Evolutionary conservation across 2,888 invertebrate species (phyloP).

Genomic region (Dysmachus trigonus): DNA sequence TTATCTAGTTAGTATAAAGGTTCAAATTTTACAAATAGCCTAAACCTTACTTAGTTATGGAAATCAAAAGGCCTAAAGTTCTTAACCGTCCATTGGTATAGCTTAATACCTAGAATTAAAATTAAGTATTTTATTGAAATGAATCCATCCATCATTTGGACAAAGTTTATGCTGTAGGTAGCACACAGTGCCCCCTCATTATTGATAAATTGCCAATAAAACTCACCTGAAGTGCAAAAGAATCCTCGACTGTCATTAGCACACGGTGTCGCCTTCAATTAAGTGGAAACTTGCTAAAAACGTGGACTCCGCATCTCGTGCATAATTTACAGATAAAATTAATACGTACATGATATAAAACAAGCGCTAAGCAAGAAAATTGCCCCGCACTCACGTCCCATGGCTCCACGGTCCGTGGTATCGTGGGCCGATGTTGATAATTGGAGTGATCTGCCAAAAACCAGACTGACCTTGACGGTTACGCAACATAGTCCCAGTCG

Average conservation of each 20-base stretch:
- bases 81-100: not conserved
- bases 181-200: not conserved
- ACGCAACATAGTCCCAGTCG: not conserved
- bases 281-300: not conserved
- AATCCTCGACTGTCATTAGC: not conserved
- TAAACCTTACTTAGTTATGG: too few relatives aligned
- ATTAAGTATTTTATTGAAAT: not conserved
- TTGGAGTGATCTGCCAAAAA: not conserved
- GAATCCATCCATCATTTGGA: not conserved
- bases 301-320: not conserved
- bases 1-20: too few relatives aligned
- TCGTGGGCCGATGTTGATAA: constrained; percentile 5
- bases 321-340: constrained; percentile 26
- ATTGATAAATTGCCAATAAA: not conserved
- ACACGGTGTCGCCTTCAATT: not conserved
- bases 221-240: not conserved
- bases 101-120: not conserved
- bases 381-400: not conserved
- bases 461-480: constrained; percentile 14
- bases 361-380: constrained; percentile 9
- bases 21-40: too few relatives aligned
- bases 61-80: not conserved
- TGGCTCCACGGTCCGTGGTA: not conserved
- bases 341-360: constrained; percentile 29
- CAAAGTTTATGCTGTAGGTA: not conserved